These are phyloP conservation scores for Sinocyclocheilus grahami DNA, from an alignment of 2,113 vertebrate genomes.

Conservation along the genomic window DNA sequence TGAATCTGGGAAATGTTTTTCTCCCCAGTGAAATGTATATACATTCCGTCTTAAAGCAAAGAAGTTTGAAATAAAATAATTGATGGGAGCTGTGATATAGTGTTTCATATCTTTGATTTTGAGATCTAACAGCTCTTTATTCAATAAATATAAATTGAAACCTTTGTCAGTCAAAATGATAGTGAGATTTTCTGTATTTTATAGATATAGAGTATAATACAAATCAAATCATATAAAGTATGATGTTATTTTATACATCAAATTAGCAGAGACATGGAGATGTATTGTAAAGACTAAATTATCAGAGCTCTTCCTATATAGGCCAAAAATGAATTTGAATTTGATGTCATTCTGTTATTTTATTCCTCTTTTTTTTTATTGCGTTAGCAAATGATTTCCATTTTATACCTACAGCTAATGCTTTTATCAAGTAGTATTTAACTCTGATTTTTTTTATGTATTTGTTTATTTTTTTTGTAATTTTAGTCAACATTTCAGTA, in stretches of 20 bases:
- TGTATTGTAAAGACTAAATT: not conserved
- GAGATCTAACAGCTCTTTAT: not conserved
- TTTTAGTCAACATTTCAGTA: too few relatives aligned
- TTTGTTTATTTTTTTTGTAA: too few relatives aligned
- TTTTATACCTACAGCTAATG: not conserved
- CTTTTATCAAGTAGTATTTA: not conserved
- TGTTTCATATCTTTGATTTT: not conserved
- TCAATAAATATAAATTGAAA: not conserved
- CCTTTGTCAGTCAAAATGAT: not conserved
- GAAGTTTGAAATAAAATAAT: not conserved
- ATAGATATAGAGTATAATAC: not conserved
- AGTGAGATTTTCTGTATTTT: not conserved
- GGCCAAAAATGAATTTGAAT: too few relatives aligned
- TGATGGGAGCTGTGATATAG: not conserved
- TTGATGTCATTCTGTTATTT: too few relatives aligned
- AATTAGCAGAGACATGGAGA: not conserved
- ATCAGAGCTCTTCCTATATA: too few relatives aligned
- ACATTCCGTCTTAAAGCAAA: not conserved
- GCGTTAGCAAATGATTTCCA: too few relatives aligned
- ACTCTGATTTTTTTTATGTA: too few relatives aligned
- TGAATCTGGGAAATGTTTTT: not conserved
- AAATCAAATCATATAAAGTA: not conserved
- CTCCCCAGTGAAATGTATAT: not conserved
- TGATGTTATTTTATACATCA: not conserved
- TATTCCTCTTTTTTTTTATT: too few relatives aligned